Percentiles rank a stretch among this genome's conserved stretches.
Evolutionary conservation across 2,888 invertebrate genomes (phyloP).

Genomic region (Lathronympha strigana): DNA sequence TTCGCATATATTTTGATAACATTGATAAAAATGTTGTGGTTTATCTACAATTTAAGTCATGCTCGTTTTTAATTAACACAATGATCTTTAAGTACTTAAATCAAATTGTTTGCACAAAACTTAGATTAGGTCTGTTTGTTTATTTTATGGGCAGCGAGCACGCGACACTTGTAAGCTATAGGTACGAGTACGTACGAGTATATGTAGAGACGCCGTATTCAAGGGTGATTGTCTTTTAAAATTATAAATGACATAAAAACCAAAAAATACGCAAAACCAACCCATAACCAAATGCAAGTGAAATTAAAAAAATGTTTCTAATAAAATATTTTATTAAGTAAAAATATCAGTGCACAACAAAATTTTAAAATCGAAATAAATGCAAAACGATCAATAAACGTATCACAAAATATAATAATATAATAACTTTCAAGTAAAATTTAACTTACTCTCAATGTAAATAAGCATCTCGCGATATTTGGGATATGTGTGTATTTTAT

Average conservation of each 20-base stretch:
- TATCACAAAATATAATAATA: neutral
- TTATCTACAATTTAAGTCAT: constrained; percentile 1
- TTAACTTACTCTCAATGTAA: constrained; percentile 56
- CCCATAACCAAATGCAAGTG: constrained; percentile 36
- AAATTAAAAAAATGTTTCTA: constrained; percentile 32
- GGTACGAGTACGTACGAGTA: too few species aligned
- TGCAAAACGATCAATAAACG: neutral
- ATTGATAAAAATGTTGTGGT: neutral
- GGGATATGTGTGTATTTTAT: constrained; percentile 10
- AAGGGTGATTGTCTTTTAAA: too few species aligned
- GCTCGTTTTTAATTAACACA: neutral
- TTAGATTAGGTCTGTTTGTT: too few species aligned
- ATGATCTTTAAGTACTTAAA: too few species aligned
- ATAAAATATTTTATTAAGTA: constrained; percentile 41
- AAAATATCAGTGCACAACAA: constrained; percentile 31
- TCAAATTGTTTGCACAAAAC: too few species aligned
- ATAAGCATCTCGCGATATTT: constrained; percentile 17
- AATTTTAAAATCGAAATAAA: constrained; percentile 33
- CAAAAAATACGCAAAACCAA: constrained; percentile 7
- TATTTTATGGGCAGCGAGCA: too few species aligned
- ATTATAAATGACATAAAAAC: too few species aligned
- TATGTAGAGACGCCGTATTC: too few species aligned
- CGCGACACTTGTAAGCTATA: too few species aligned
- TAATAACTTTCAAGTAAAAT: constrained; percentile 11
- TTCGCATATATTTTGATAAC: neutral